Evolutionary conservation across 2,888 invertebrate genomes (phyloP), one percentile per base, ranked within the genome.

Genomic region (Tenodera sinensis): DNA sequence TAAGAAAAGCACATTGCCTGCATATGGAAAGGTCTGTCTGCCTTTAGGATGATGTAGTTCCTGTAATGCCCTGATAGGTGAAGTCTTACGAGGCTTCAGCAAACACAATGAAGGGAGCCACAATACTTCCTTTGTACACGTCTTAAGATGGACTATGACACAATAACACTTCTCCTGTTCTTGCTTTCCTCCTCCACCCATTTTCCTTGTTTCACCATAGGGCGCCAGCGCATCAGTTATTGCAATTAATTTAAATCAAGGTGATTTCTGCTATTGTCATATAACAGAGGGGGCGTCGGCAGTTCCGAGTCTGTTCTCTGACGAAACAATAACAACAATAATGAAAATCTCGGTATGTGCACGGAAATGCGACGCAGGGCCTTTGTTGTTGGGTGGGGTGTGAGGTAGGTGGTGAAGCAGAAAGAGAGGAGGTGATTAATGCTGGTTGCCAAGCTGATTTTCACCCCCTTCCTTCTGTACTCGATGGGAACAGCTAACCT

Each of bases 371-470:
- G 25, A 71, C 54, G 20, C 15, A 20, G 14, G 8, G 54, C 6
- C 54, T 71, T 71, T 71, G 54, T 71, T 71, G 54, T 2, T 14
- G 15, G 14, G 20, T 15, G 54, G 9, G 54, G 54, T 15, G 54
- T 8, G 54, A 20, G 20, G 25, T 15, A 71, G 54, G 25, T 15
- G 25, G 54, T 20, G 54, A 71, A 25, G 20, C 20, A 71, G 54
- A 71, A 25, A 71, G 54, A 71, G 83, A 27, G 85, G 85, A 85
- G 42, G 86, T 86, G 86, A 86, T 86, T 86, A 86, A 86, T 86
- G 86, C 81, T 27, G 54, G 81, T 86, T 86, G 54, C 86, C 14
- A 34, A 34, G n/a, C 27, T 47, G 47, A 85, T 84, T 84, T 84
- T 42, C 30, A 42, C 25, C 34, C n/a, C 27, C 27, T 42, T 42